A percentile compares a stretch with the other conserved stretches of the same genome.
Evolutionary conservation across 1,140 invertebrate genomes (phyloP).

Genomic region (Rhopalosiphum padi): DNA sequence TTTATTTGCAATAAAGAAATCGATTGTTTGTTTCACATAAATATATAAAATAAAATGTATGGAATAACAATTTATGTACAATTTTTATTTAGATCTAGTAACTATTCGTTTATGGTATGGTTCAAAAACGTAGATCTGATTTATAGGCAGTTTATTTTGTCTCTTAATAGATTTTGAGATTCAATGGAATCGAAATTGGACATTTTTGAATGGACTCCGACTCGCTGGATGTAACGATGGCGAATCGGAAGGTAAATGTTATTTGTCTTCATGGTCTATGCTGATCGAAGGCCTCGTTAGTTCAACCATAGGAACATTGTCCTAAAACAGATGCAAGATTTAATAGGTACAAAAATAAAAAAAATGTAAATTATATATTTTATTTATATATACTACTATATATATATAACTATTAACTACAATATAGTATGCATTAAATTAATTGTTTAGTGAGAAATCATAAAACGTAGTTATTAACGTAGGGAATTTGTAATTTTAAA

Average conservation of each 20-base stretch:
- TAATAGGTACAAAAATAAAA: background rate
- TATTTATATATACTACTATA: background rate
- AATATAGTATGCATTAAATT: background rate
- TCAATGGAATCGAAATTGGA: constrained; percentile 52
- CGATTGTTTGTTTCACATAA: constrained; percentile 40
- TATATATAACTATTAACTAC: background rate
- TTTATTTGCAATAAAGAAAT: constrained; percentile 29
- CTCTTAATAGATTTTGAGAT: background rate
- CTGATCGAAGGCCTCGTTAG: constrained; percentile 47
- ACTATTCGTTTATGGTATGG: background rate
- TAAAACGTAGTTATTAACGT: background rate
- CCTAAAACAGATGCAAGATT: background rate
- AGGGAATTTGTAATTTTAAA: background rate
- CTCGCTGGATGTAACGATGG: constrained; percentile 47
- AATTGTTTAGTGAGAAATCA: background rate
- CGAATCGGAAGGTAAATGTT: constrained; percentile 55
- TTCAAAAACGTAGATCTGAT: constrained; percentile 36
- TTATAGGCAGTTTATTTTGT: constrained; percentile 45
- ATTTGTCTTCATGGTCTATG: constrained; percentile 48
- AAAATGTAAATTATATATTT: background rate
- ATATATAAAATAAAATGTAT: constrained; percentile 47
- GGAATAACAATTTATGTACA: constrained; percentile 51
- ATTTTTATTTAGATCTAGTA: constrained; percentile 36
- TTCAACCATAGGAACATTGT: constrained; percentile 55
- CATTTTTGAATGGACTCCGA: constrained; percentile 55